Evolutionary conservation across 2,113 vertebrate genomes (phyloP), one percentile per base, ranked within the genome.

Genomic region (Stigmatopora nigra): DNA sequence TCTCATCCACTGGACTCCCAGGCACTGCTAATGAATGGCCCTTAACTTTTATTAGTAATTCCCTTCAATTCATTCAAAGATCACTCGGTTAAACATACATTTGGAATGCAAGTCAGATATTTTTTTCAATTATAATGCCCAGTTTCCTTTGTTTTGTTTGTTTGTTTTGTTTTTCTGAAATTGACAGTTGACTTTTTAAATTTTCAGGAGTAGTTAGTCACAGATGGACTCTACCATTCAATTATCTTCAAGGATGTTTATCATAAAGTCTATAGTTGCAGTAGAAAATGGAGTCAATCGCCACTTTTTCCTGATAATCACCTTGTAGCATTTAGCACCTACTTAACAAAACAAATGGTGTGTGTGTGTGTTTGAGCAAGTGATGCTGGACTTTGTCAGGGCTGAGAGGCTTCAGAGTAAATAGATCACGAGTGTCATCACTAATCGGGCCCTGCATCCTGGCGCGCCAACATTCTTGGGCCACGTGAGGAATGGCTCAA

Each of bases 311-410:
- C 78, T 84, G 79, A 86, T 92, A 90, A 92, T 90, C 88, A 87
- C 88, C 88, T 91, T 82, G 85, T 89, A 89, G 85, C 91, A 84
- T 94, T 92, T 91, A 88, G 77, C 89, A 87, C 78, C 75, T 89
- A 89, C 88, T 92, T 90, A 91, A 91, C 84, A 91, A 91, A 91
- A 91, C 93, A 94, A 92, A 94, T 93, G 93, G 92, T 73, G 76
- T 44, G 45, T 61, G 74, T 45, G 68, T 65, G 69, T 65, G 65
- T 64, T 65, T 65, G 52, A 68, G 73, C 41, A 60, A 63, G 65
- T 73, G 78, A 68, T 72, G 79, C 78, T 80, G 86, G 84, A 82
- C 83, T 78, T 78, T 73, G 78, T 91, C 81, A 86, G 84, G 62
- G 64, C 69, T 78, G 69, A 65, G 75, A 69, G 70, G 70, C 72